phyloP scores from a whole-genome alignment of 2,113 vertebrate species.

The Poeciliopsis prolifica region DNA sequence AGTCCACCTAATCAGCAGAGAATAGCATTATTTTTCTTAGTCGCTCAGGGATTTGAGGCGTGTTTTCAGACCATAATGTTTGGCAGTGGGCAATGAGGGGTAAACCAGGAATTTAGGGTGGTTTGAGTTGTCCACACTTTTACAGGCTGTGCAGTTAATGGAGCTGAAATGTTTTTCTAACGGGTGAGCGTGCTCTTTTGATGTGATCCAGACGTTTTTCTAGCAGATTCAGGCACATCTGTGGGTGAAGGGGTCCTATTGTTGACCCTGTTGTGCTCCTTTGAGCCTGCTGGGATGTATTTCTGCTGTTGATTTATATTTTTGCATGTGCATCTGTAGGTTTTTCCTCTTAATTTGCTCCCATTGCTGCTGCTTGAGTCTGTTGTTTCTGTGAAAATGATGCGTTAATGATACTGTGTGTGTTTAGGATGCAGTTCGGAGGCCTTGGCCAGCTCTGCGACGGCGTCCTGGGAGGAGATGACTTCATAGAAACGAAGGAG shows the following conservation, averaged over 20 bases:
- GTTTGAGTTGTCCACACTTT: constrained; percentile 37
- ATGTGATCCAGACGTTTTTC: constrained; percentile 70
- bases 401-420: constrained; percentile 16
- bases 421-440: constrained; percentile 86
- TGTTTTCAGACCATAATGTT: constrained; percentile 68
- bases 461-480: constrained; percentile 88
- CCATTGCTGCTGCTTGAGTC: background rate
- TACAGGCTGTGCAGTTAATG: constrained; percentile 71
- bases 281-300: constrained; percentile 12
- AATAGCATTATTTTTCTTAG: constrained; percentile 58
- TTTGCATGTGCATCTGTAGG: background rate
- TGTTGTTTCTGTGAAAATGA: too few species aligned
- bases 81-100: constrained; percentile 47
- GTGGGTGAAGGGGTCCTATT: constrained; percentile 1
- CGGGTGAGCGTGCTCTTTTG: constrained; percentile 67
- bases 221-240: constrained; percentile 45
- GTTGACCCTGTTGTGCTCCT: constrained; percentile 29
- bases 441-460: constrained; percentile 91
- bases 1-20: constrained; percentile 58
- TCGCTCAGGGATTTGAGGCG: constrained; percentile 60
- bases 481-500: constrained; percentile 88
- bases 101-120: constrained; percentile 15
- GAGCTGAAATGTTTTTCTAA: constrained; percentile 77
- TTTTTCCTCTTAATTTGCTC: background rate
- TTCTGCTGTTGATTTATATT: constrained; percentile 4